phyloP scores from a whole-genome alignment of 2,113 vertebrate species.

The Pithys albifrons region DNA sequence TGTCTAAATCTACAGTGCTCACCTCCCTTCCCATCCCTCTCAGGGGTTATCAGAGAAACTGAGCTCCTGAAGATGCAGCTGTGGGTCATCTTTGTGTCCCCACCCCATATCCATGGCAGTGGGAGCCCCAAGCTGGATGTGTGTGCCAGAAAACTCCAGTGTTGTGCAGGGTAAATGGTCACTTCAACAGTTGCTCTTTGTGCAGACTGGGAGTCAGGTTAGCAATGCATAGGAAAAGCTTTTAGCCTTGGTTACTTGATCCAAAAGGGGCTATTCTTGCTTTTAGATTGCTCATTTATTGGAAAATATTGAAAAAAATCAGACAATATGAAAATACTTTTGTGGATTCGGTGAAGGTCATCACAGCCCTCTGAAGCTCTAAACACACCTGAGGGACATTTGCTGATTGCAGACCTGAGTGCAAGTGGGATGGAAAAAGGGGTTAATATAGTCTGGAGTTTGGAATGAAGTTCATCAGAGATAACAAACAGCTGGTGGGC shows the following conservation, averaged over 20 bases:
- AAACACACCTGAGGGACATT: not conserved
- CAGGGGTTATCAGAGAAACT: not conserved
- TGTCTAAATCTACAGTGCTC: fast-evolving
- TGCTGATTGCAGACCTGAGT: not conserved
- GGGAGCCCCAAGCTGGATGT: fast-evolving
- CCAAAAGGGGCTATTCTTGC: not conserved
- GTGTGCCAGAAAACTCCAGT: not conserved
- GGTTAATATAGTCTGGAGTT: not conserved
- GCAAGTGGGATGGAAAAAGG: too few species aligned
- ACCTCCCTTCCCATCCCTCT: not conserved
- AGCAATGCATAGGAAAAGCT: not conserved
- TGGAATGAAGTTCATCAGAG: fast-evolving
- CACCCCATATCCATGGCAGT: fast-evolving
- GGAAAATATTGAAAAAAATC: too few species aligned
- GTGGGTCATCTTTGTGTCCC: not conserved
- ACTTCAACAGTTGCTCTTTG: not conserved
- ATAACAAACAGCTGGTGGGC: too few species aligned
- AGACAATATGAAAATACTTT: not conserved
- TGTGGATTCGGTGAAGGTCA: not conserved
- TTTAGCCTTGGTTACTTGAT: not conserved
- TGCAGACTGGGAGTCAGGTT: not conserved
- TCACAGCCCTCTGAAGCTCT: not conserved
- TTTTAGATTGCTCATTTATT: not conserved
- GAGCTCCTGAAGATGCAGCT: not conserved
- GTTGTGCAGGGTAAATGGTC: not conserved